Base-by-base conservation (phyloP, 2,797 vertebrate species). In the Oreortyx pictus region DNA sequence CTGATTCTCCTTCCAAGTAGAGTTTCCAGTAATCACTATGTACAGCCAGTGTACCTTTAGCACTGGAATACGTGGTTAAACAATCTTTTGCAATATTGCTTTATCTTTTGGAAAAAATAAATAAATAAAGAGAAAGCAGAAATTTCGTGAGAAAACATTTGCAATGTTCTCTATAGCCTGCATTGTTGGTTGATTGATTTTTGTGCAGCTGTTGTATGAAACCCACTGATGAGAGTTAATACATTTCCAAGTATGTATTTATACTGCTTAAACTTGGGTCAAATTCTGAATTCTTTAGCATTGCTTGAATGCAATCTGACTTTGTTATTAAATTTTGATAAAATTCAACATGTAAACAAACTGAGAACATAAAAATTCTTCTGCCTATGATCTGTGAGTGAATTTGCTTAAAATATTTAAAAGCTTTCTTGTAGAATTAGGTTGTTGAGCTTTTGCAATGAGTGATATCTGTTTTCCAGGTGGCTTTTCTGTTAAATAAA, bases 101-200 rank as follows among this genome's bases (percentile, higher is more conserved):
- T 89, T 94, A 89, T 89, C 92, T 94, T 87, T 71, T 81, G 80
- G 76, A 84, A 91, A 78, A 71, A 84, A 90, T 60, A 16, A 17
- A 41, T 5, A 41, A 41, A 13, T 12, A 39, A 10, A 72, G 89
- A 92, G 93, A 62, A 57, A 85, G 43, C 82, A 86, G 82, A 52
- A n/a, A 89, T 92, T 95, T 86, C 87, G 62, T 78, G 76, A 91
- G 47, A 70, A 95, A 93, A 92, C 59, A 76, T 92, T 94, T 95
- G 79, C 79, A 50, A 16, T 70, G 46, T 47, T 83, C 70, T 89
- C 9, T 78, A 86, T 89, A 75, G 65, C 57, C 90, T 89, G 37
- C 2, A 4, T 74, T 2, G 41, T 35, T 82, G 41, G 17, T 52
- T 29, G 24, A 61, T 61, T 78, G 87, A 86, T 89, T 76, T 93